These are phyloP conservation scores for Tursiops truncatus DNA, from an alignment of 2,113 vertebrate species.

Conservation along the genomic window DNA sequence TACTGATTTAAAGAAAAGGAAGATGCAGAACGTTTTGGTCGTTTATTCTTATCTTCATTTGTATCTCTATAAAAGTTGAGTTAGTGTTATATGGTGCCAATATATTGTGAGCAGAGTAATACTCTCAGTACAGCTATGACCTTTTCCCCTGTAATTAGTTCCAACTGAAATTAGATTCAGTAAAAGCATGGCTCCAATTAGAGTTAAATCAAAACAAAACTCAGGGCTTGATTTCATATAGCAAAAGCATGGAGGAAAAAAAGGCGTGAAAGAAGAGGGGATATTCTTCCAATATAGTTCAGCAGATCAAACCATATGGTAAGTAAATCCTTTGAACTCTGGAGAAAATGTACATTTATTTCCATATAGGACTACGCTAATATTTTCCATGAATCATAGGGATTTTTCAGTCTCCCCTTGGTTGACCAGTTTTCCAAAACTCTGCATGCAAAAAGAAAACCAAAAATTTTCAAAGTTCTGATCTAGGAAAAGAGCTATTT, in stretches of 20 bases:
- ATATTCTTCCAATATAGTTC: conserved; percentile 65
- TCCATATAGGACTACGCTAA: neutral
- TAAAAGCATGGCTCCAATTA: conserved; percentile 84
- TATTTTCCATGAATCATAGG: conserved; percentile 4
- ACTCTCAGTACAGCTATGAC: conserved; percentile 81
- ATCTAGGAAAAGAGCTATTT: conserved; percentile 17
- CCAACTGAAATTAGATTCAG: conserved; percentile 86
- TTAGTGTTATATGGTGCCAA: conserved; percentile 81
- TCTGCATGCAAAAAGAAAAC: neutral
- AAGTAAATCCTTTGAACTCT: conserved; percentile 36
- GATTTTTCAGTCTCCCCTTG: conserved; percentile 23
- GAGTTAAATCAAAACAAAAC: conserved; percentile 85
- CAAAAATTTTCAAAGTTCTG: conserved; percentile 45
- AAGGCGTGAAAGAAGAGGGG: neutral
- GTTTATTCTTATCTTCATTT: conserved; percentile 74
- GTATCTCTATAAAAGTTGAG: conserved; percentile 76
- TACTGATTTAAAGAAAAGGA: conserved; percentile 69
- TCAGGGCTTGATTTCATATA: conserved; percentile 75
- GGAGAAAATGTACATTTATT: conserved; percentile 37
- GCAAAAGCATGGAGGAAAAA: conserved; percentile 62
- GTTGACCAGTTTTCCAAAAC: conserved; percentile 42
- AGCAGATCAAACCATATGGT: conserved; percentile 58
- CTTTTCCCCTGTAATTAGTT: conserved; percentile 86
- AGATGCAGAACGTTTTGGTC: conserved; percentile 18
- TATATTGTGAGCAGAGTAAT: conserved; percentile 81